Base-by-base conservation (phyloP, 1,140 invertebrate species). In the Neodiprion lecontei region DNA sequence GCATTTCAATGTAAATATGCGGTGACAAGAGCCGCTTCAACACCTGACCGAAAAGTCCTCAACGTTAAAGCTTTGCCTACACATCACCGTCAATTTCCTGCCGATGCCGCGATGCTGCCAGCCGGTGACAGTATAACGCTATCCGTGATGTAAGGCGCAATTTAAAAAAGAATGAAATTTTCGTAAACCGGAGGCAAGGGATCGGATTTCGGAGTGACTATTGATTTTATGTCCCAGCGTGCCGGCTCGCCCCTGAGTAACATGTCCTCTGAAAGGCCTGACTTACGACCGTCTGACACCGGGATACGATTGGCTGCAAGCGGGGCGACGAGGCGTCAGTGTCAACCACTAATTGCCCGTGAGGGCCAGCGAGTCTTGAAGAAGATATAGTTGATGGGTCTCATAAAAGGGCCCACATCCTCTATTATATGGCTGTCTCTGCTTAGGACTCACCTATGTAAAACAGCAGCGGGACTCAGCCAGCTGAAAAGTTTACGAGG, bases 341-440 rank as follows among this genome's bases (percentile, higher is more conserved):
- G 67, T 69, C 21, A 69, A 69, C 67, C 67, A 69, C 67, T 69
- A 69, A 69, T 69, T 69, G 67, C 67, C 67, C 67, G n/a, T 47
- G 67, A 21, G 67, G 67, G 21, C 67, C 67, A 7, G 67, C 3
- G 12, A 69, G 67, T 21, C 61, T 69, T 23, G 40, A 69, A 69
- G 67, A 69, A 69, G 67, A 69, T 69, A 69, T 69, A 69, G 67
- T 69, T 69, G 67, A 69, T 69, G 67, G 67, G 67, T 69, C 67
- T 23, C 67, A 69, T 69, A 69, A 69, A 69, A 69, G 40, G 67
- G 40, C 67, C 67, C 67, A 69, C 67, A 69, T 69, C 67, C 67
- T 69, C 67, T 69, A 69, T 69, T 69, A 69, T 69, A 69, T 69
- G 67, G 67, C 67, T 69, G 67, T 69, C 67, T 23, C 21, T 69